Evolutionary conservation across 2,113 vertebrate genomes (phyloP).

Genomic region (Colaptes auratus): DNA sequence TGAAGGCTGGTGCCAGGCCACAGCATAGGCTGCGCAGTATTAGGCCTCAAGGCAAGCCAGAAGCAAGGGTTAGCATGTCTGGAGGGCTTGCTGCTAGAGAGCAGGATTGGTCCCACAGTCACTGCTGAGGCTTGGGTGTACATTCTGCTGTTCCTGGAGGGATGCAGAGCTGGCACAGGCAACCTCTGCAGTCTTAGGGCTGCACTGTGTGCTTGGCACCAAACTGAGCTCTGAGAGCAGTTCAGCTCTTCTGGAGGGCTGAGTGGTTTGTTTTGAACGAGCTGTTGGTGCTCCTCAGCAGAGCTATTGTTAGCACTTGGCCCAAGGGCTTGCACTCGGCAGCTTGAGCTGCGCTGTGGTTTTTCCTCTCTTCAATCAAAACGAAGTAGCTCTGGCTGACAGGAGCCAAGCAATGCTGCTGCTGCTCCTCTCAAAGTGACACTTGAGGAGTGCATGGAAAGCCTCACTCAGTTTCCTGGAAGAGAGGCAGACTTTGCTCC

Average conservation of each 20-base stretch:
- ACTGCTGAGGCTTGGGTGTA: neutral
- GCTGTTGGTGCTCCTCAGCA: constrained; percentile 68
- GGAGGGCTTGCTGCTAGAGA: neutral
- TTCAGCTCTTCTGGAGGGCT: constrained; percentile 48
- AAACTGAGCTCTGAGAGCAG: constrained; percentile 67
- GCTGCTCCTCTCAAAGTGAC: constrained; percentile 58
- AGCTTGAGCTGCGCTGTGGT: constrained; percentile 68
- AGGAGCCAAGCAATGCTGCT: neutral
- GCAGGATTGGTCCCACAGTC: neutral
- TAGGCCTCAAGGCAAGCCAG: neutral
- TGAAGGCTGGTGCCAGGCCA: neutral
- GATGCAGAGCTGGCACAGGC: constrained; percentile 35
- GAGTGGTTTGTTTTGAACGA: neutral
- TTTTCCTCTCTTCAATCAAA: constrained; percentile 72
- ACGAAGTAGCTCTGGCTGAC: constrained; percentile 47
- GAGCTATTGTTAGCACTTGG: constrained; percentile 78
- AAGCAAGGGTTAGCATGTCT: constrained; percentile 13
- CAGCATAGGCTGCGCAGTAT: neutral
- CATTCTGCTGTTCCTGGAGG: constrained; percentile 17
- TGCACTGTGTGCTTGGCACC: constrained; percentile 60
- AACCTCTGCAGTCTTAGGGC: constrained; percentile 23
- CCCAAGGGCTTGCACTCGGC: constrained; percentile 45
- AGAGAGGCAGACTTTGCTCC: constrained; percentile 28
- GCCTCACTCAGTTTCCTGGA: constrained; percentile 50
- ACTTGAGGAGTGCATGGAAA: neutral